These are phyloP conservation scores for Brachystomella parvula DNA, from an alignment of 1,140 invertebrate species.

Conservation along the genomic window DNA sequence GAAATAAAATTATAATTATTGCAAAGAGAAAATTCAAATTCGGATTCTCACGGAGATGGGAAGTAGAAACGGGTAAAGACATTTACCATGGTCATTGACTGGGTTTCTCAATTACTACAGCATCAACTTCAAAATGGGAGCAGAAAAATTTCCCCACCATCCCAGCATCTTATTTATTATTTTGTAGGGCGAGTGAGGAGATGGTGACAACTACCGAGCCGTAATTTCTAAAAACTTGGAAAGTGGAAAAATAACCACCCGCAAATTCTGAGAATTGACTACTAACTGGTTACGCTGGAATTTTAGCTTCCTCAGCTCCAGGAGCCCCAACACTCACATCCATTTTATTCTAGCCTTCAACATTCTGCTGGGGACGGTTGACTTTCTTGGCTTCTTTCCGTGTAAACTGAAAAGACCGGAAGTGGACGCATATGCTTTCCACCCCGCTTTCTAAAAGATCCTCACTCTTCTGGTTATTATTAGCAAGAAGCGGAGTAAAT, in stretches of 20 bases:
- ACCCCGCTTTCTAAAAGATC: conserved; percentile 1
- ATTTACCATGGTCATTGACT: background rate
- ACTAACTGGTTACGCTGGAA: too few relatives aligned
- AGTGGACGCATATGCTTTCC: conserved; percentile 29
- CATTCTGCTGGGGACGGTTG: background rate
- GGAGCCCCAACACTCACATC: background rate
- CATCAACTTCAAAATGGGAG: background rate
- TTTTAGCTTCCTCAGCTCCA: background rate
- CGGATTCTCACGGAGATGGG: too few relatives aligned
- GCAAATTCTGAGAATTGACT: too few relatives aligned
- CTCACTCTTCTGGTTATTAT: background rate
- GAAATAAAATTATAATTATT: too few relatives aligned
- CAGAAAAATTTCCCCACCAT: background rate
- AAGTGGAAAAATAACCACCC: too few relatives aligned
- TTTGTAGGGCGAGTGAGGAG: background rate
- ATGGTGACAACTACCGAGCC: background rate
- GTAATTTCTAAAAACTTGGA: background rate
- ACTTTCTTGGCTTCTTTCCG: background rate
- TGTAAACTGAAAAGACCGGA: conserved; percentile 20
- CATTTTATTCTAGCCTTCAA: background rate
- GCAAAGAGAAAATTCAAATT: background rate
- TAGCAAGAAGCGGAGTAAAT: background rate
- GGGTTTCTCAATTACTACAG: background rate
- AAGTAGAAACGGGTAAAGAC: background rate
- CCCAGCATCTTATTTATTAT: background rate